Conservation (phyloP, 2,888 invertebrate genomes). For the Stegophylla sp. region DNA sequence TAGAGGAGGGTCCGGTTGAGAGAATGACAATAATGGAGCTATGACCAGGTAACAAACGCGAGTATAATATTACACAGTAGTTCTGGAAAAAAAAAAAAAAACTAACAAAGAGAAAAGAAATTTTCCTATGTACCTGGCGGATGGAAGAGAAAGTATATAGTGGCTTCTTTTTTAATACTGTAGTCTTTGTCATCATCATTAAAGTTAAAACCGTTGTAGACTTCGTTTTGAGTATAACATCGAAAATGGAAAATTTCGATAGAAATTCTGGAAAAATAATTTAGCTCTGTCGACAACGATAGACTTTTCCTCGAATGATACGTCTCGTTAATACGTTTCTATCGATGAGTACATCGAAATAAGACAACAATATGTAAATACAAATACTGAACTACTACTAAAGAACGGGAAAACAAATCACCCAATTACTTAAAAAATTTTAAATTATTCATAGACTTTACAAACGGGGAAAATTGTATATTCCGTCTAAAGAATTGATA, state of each 20-base stretch:
- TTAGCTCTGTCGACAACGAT: neutral
- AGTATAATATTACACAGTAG: neutral
- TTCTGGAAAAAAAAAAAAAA: neutral
- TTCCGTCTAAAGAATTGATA: too few relatives aligned
- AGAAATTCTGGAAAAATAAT: too few relatives aligned
- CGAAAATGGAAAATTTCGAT: neutral
- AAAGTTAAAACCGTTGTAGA: neutral
- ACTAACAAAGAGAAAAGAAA: constrained; percentile 12
- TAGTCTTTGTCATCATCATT: neutral
- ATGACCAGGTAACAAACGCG: neutral
- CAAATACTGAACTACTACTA: too few relatives aligned
- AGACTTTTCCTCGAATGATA: neutral
- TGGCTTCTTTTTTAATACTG: neutral
- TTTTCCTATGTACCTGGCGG: neutral
- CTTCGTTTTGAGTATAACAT: neutral
- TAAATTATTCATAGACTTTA: too few relatives aligned
- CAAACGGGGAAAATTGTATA: too few relatives aligned
- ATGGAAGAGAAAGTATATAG: constrained; percentile 26
- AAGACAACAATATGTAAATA: neutral
- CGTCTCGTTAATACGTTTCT: neutral
- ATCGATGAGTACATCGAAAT: too few relatives aligned
- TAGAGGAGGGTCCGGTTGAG: neutral
- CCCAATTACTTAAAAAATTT: too few relatives aligned
- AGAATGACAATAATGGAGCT: neutral
- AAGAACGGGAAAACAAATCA: too few relatives aligned